Evolutionary conservation across 2,113 vertebrate species (phyloP).

Genomic region (Larimichthys crocea): DNA sequence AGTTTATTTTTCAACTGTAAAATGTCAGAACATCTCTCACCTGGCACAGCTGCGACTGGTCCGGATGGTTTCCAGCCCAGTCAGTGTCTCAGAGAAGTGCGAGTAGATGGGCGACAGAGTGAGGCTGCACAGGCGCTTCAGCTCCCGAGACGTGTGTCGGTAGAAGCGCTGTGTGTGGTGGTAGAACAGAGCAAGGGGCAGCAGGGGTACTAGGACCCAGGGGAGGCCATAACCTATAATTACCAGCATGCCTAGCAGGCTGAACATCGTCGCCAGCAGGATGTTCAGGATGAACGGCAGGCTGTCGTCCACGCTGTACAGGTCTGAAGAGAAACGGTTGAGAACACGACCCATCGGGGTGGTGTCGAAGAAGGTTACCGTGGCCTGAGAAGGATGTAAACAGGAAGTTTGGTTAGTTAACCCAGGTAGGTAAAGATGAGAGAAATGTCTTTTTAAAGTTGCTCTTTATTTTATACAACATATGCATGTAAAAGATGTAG

Average conservation of each 20-base stretch:
- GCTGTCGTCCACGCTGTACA: constrained; percentile 91
- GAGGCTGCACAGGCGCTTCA: constrained; percentile 92
- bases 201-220: constrained; percentile 89
- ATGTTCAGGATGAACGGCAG: constrained; percentile 96
- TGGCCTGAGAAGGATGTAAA: constrained; percentile 82
- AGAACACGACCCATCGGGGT: constrained; percentile 91
- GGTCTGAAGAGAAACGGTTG: constrained; percentile 96
- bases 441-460: not conserved
- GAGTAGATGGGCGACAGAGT: constrained; percentile 95
- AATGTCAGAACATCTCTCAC: constrained; percentile 67
- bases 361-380: constrained; percentile 92
- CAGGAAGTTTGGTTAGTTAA: not conserved
- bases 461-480: not conserved
- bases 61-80: constrained; percentile 90
- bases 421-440: not conserved
- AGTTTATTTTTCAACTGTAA: no score
- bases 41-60: constrained; percentile 86
- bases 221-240: constrained; percentile 92
- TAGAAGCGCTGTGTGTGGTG: constrained; percentile 89
- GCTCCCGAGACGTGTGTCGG: constrained; percentile 91
- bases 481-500: not conserved
- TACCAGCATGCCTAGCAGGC: constrained; percentile 90
- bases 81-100: constrained; percentile 95
- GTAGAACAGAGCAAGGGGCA: constrained; percentile 88
- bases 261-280: constrained; percentile 87